Evolutionary conservation across 2,888 invertebrate species (phyloP), one percentile per base, ranked within the genome.

Genomic region (Caenorhabditis uteleia): DNA sequence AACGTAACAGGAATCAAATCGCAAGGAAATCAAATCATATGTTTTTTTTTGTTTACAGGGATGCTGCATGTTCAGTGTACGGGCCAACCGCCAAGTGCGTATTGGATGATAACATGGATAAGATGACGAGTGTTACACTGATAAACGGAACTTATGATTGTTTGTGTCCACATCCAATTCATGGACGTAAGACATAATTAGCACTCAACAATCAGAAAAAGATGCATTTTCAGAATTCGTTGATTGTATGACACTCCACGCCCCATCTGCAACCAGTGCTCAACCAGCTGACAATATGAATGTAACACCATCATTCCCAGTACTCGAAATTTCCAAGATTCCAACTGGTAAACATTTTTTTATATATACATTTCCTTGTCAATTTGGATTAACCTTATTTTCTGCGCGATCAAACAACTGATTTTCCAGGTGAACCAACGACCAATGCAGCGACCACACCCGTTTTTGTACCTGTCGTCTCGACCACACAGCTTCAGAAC

Each of bases 21-120:
- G 16, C 3, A n/a, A 34, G 18, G 27, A 49, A 56, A 48, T 49
- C 56, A n/a, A n/a, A 56, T 49, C 47, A 36, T 31, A 49, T 25
- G 26, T 39, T 38, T 55, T 55, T 27, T 34, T 16, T 20, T 39
- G 31, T 45, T 69, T 77, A 53, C 58, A 77, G 77, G 48, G 70
- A 77, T 55, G 69, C 75, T 8, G 77, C 77, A 1, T 77, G 77
- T 44, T 66, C 73, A 2, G 58, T 74, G 59, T 78, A 69, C 50
- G 78, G 78, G n/a, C 64, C 70, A 33, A 51, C 50, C 27, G 78
- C 78, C 21, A 69, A 71, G 40, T 78, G 78, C 45, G 66, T 74
- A 44, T 57, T 74, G 7, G 77, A 78, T 27, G 64, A 70, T 18
- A 51, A 62, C 26, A 68, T 62, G 56, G 70, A 73, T 42, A 72